A percentile compares a stretch with the other conserved stretches of the same genome.
Evolutionary conservation across 1,140 invertebrate species (phyloP).

Genomic region (Potamilus streckersoni): DNA sequence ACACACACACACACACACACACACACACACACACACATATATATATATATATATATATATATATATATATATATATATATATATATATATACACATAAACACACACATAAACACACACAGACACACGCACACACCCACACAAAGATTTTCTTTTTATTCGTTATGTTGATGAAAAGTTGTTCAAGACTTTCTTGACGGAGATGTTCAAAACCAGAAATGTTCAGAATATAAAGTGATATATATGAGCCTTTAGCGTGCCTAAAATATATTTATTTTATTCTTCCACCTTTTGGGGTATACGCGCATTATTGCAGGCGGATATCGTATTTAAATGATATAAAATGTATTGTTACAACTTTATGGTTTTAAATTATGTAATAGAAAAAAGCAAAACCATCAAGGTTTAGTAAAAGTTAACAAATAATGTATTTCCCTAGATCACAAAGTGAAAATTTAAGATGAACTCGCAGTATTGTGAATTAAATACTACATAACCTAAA

Average conservation of each 20-base stretch:
- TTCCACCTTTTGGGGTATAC: no score
- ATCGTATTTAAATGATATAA: background rate
- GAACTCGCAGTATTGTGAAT: no score
- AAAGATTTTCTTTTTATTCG: constrained; percentile 61
- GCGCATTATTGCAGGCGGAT: no score
- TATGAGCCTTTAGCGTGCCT: background rate
- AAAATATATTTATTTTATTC: background rate
- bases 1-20: constrained; percentile 84
- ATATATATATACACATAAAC: no score
- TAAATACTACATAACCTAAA: no score
- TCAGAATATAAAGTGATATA: constrained; percentile 32
- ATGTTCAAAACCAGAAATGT: constrained; percentile 58
- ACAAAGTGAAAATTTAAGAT: no score
- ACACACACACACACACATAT: no score
- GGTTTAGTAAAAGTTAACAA: background rate
- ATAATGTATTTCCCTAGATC: background rate
- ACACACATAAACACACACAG: no score
- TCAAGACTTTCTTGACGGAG: constrained; percentile 70
- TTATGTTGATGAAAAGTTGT: constrained; percentile 44
- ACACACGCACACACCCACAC: no score
- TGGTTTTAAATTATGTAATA: background rate
- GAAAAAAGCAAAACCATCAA: background rate
- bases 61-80: no score
- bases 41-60: no score
- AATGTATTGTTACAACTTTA: no score